Evolutionary conservation across 2,113 vertebrate species (phyloP), one percentile per base, ranked within the genome.

Genomic region (Hypomesus transpacificus): DNA sequence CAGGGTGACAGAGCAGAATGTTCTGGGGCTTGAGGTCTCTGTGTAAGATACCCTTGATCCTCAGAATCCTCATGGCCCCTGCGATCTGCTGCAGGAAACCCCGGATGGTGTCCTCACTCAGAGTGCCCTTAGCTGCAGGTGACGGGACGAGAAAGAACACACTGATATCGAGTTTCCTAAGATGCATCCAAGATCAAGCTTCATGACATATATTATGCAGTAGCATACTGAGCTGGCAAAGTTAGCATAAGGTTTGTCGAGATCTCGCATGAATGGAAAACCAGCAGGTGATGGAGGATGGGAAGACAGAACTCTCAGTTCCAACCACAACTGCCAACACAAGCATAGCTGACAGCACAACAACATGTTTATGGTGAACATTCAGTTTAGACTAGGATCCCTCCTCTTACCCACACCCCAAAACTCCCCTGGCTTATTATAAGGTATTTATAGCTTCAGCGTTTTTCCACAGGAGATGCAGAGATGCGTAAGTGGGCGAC

Each of bases 21-120:
- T 99, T 99, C 90, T 99, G 97, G 0, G 97, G 97, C 75, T 98
- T 99, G 75, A 99, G 89, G 89, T 99, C 96, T 6, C 96, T 90
- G 80, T 99, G 97, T 78, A 99, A 94, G 85, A 99, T 95, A 75
- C 93, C 97, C 83, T 96, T 97, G 87, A 92, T 93, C 80, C 95
- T 94, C 60, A 99, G 83, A 75, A 95, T 87, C 74, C 92, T 95
- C 96, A 99, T 96, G 83, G 97, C 97, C 0, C 93, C 92, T 0
- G 94, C 95, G 1, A 99, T 96, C 89, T 99, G 97, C 88, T 95
- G 95, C 56, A 99, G 91, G 90, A 98, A 98, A 3, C 94, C 88
- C 57, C 94, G 92, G 90, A 99, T 97, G 69, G 96, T 99, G 90
- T 96, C 96, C 87, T 98, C 97, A 3, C 96, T 98, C 11, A 99